Evolutionary conservation across 2,113 vertebrate genomes (phyloP).

Genomic region (Salminus brasiliensis): DNA sequence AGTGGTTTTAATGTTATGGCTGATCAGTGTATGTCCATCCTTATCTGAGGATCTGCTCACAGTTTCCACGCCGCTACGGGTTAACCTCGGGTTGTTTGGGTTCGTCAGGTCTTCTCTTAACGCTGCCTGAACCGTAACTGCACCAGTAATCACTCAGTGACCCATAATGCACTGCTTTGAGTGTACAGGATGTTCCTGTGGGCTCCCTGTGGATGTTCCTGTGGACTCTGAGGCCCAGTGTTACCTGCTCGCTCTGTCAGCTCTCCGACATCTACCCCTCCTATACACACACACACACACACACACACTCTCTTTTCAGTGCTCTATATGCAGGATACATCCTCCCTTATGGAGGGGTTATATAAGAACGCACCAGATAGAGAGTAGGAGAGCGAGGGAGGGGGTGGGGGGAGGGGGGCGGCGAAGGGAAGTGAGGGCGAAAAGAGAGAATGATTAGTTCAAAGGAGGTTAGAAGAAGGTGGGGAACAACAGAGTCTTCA

Average conservation of each 20-base stretch:
- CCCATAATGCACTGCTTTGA: not conserved
- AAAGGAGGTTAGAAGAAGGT: not conserved
- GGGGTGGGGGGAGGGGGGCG: not conserved
- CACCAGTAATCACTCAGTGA: not conserved
- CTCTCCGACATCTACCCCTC: not conserved
- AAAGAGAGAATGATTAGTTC: not conserved
- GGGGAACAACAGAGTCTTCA: not conserved
- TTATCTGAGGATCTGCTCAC: no score
- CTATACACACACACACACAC: not conserved
- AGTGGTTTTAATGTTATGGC: no score
- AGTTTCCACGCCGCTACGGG: no score
- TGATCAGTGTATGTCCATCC: no score
- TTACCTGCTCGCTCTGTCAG: not conserved
- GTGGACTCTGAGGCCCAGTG: not conserved
- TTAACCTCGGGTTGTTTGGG: no score
- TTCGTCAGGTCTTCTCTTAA: no score
- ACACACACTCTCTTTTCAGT: not conserved
- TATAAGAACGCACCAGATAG: not conserved
- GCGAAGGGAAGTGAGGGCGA: not conserved
- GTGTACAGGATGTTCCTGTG: slow-evolving; percentile 5
- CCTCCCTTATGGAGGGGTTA: not conserved
- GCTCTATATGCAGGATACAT: not conserved
- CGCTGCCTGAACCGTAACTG: not conserved
- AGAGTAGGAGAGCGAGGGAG: not conserved
- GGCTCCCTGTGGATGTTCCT: not conserved